phyloP scores from a whole-genome alignment of 2,113 vertebrate genomes.

The Rhadina sibilatrix region DNA sequence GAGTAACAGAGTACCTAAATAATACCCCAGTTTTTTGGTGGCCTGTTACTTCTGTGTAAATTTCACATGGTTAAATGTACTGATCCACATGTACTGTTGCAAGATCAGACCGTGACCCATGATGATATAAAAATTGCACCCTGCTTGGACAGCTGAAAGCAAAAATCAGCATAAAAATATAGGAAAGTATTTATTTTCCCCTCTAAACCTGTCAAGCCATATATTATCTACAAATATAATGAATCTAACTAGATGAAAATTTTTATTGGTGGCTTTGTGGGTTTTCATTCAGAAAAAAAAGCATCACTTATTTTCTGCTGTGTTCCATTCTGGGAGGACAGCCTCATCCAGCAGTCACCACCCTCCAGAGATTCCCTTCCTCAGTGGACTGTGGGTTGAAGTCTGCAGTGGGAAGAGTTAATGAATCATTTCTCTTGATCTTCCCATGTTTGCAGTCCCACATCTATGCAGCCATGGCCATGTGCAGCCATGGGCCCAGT shows the following conservation, averaged over 20 bases:
- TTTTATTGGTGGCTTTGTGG: neutral
- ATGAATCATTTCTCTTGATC: neutral
- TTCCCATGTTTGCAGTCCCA: neutral
- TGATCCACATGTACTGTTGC: neutral
- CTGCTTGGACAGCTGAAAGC: neutral
- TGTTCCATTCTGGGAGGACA: neutral
- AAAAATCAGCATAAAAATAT: neutral
- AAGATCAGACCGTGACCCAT: neutral
- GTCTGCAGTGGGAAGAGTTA: neutral
- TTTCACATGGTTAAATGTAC: neutral
- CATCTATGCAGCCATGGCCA: too few relatives aligned
- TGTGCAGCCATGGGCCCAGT: neutral
- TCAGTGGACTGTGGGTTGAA: neutral
- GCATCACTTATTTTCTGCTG: neutral
- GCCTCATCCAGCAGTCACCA: neutral
- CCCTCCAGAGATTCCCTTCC: neutral
- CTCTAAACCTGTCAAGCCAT: neutral
- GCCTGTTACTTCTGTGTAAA: neutral
- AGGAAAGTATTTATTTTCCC: neutral
- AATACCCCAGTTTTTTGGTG: neutral
- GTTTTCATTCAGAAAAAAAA: neutral
- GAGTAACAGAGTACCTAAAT: neutral
- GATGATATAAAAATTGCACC: neutral
- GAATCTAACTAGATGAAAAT: neutral
- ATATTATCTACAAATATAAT: neutral